These are phyloP conservation scores for Spisula solida DNA, from an alignment of 2,888 invertebrate species.

Conservation along the genomic window DNA sequence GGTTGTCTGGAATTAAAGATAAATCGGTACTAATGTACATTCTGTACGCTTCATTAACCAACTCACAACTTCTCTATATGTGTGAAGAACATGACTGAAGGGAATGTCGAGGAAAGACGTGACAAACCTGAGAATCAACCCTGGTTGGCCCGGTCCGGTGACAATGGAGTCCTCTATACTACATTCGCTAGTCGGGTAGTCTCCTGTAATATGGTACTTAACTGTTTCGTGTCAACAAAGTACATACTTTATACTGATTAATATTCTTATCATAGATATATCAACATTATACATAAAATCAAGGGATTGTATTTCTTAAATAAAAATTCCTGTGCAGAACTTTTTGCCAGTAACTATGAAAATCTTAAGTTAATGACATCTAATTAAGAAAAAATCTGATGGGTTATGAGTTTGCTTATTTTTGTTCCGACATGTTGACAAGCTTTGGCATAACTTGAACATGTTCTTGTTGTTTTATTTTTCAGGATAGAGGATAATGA, in stretches of 20 bases:
- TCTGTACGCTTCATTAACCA: no score
- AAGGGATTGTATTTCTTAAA: neutral
- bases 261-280: neutral
- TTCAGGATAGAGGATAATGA: neutral
- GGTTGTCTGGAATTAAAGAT: no score
- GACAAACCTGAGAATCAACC: no score
- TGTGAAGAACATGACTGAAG: no score
- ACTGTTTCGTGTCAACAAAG: neutral
- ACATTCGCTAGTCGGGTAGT: no score
- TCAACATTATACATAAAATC: neutral
- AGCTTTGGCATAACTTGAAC: neutral
- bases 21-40: no score
- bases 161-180: no score
- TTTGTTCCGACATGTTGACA: neutral
- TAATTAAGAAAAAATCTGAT: neutral
- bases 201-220: neutral
- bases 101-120: no score
- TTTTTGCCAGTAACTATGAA: neutral
- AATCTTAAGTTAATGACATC: neutral
- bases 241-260: neutral
- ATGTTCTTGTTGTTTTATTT: neutral
- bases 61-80: no score
- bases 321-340: neutral
- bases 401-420: neutral
- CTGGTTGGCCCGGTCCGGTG: no score